These are phyloP conservation scores for Leucania comma DNA, from an alignment of 2,888 invertebrate species.

Conservation along the genomic window DNA sequence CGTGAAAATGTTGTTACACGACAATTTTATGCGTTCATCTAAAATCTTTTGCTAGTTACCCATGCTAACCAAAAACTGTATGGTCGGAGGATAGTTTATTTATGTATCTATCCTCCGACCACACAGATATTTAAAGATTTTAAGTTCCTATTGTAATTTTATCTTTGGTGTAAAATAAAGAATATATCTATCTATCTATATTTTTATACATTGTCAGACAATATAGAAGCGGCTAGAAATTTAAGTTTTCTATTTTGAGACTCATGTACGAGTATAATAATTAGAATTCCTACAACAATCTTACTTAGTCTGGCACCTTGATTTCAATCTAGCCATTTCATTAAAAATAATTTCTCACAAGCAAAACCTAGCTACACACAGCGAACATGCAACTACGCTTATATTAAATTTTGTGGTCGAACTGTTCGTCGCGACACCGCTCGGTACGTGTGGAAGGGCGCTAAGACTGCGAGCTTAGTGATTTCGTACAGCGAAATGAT, in stretches of 20 bases:
- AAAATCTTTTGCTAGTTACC: neutral
- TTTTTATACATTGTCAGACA: too few species aligned
- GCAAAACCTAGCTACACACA: constrained; percentile 38
- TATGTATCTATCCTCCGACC: too few species aligned
- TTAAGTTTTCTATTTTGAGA: neutral
- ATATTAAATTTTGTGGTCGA: constrained; percentile 67
- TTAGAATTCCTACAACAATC: constrained; percentile 1
- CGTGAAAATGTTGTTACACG: neutral
- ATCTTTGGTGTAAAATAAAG: too few species aligned
- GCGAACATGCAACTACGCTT: constrained; percentile 37
- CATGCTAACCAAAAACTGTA: too few species aligned
- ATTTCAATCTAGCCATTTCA: constrained; percentile 30
- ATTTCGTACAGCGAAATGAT: constrained; percentile 77
- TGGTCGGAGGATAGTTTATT: too few species aligned
- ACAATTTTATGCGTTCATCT: neutral
- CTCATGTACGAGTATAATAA: too few species aligned
- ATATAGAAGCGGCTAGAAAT: too few species aligned
- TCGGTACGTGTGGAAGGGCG: constrained; percentile 63
- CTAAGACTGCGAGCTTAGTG: constrained; percentile 72
- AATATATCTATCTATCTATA: too few species aligned
- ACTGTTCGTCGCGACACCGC: constrained; percentile 48
- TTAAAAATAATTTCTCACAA: constrained; percentile 45
- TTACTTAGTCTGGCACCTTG: neutral
- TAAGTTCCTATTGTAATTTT: too few species aligned
- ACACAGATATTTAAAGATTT: too few species aligned